phyloP scores from a whole-genome alignment of 2,888 invertebrate genomes.

The Lithodes maja region DNA sequence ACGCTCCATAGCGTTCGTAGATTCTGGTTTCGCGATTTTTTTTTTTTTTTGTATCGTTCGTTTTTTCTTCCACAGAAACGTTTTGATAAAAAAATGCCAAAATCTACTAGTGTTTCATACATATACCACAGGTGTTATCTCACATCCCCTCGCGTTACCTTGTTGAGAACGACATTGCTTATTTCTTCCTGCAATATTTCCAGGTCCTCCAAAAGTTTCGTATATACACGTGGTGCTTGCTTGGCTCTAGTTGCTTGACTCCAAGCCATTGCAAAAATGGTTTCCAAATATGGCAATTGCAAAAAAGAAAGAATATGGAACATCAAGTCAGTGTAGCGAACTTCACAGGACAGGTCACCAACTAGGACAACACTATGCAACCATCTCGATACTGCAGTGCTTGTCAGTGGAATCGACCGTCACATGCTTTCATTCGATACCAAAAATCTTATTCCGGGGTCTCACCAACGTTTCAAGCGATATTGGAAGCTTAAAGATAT shows the following conservation, averaged over 20 bases:
- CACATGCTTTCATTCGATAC: too few species aligned
- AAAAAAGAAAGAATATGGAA: too few species aligned
- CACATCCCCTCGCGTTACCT: constrained; percentile 23
- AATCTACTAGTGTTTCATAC: constrained; percentile 19
- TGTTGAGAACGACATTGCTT: not conserved
- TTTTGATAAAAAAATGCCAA: constrained; percentile 28
- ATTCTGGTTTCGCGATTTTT: not conserved
- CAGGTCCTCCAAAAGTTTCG: constrained; percentile 18
- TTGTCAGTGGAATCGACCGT: too few species aligned
- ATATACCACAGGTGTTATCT: constrained; percentile 31
- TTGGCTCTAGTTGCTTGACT: not conserved
- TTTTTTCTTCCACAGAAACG: constrained; percentile 1
- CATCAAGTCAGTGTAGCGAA: too few species aligned
- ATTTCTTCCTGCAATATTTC: constrained; percentile 25
- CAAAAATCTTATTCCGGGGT: too few species aligned
- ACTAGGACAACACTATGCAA: too few species aligned
- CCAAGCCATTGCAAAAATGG: not conserved
- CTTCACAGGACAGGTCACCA: too few species aligned
- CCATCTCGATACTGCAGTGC: too few species aligned
- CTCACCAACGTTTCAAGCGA: too few species aligned
- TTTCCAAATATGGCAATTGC: too few species aligned
- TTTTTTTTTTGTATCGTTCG: not conserved
- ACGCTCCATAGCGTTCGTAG: not conserved
- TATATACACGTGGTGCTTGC: constrained; percentile 29
- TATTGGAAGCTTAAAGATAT: too few species aligned